Conservation (phyloP, 2,113 vertebrate genomes). For the Aramus guarauna region DNA sequence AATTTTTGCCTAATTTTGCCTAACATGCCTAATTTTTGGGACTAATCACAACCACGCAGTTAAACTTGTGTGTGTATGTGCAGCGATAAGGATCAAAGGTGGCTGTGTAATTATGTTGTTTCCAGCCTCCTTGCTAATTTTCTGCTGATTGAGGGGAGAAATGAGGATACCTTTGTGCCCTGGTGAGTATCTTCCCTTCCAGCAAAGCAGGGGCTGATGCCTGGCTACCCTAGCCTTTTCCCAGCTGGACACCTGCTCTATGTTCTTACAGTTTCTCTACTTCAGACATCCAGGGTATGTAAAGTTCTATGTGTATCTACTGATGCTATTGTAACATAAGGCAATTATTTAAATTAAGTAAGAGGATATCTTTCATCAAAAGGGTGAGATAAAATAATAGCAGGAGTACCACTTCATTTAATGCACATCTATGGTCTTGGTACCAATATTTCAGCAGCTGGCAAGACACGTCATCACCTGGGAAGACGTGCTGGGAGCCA, state of each 20-base stretch:
- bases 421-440: not conserved
- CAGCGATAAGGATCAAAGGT: not conserved
- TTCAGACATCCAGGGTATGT: not conserved
- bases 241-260: accelerated
- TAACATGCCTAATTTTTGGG: not conserved
- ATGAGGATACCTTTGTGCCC: not conserved
- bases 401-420: not conserved
- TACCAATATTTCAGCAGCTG: not conserved
- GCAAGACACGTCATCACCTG: not conserved
- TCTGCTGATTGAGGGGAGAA: not conserved
- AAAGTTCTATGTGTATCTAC: not conserved
- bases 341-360: constrained; percentile 12
- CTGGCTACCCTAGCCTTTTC: not conserved
- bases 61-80: not conserved
- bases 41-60: not conserved
- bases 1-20: not conserved
- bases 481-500: not conserved
- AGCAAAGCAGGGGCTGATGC: not conserved
- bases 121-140: not conserved
- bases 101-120: not conserved
- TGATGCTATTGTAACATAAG: not conserved
- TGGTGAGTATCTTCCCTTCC: not conserved
- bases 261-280: not conserved
- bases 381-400: not conserved
- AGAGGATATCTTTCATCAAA: not conserved